Conservation (phyloP, 2,113 vertebrate species). For the Zosterops borbonicus region DNA sequence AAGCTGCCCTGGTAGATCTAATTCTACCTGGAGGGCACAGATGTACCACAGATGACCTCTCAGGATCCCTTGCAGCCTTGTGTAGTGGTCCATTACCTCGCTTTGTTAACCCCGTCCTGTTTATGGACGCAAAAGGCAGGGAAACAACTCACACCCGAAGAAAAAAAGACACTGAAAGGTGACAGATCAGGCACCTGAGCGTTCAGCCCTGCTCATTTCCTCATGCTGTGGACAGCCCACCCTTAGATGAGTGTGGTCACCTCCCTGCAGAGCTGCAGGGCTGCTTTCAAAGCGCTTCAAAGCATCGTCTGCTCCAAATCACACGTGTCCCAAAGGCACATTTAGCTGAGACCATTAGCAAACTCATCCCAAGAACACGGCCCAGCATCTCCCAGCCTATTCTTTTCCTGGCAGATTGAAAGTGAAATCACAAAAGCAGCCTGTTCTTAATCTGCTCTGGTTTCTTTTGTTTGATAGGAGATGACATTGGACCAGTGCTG, state of each 20-base stretch:
- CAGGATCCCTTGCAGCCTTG: not conserved
- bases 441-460: not conserved
- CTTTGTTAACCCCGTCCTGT: not conserved
- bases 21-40: not conserved
- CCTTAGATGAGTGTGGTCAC: not conserved
- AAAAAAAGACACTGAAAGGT: not conserved
- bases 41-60: not conserved
- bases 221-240: fast-evolving
- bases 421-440: not conserved
- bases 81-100: fast-evolving
- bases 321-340: conserved; percentile 9
- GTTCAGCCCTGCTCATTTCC: not conserved
- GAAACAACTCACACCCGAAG: not conserved
- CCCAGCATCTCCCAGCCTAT: not conserved
- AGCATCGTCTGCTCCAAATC: not conserved
- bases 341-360: not conserved
- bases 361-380: not conserved
- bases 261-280: not conserved
- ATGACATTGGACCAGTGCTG: not conserved
- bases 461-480: not conserved
- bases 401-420: not conserved
- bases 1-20: not conserved
- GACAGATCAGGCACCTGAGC: not conserved
- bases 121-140: not conserved
- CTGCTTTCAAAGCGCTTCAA: not conserved